Evolutionary conservation across 2,888 invertebrate genomes (phyloP), one percentile per base, ranked within the genome.

Genomic region (Uloborus plumipes): DNA sequence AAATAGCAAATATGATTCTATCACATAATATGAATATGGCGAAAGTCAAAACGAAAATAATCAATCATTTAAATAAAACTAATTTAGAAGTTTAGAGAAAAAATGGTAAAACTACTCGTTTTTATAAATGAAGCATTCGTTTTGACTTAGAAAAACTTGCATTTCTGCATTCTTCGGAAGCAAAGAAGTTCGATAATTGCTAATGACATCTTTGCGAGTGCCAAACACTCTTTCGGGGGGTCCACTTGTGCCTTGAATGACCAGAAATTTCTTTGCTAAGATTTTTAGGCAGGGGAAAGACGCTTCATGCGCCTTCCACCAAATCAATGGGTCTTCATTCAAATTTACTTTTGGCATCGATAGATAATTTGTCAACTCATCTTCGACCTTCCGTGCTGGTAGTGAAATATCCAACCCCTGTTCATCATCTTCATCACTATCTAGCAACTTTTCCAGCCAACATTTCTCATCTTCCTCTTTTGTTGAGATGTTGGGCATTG

Each of bases 241-340:
- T 3, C 51, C 73, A 64, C 65, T 73, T 26, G 53, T 18, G 14
- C 73, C 73, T 65, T 73, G 73, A 20, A 61, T 20, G 6, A 61
- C 72, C 62, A 72, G 61, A 72, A 53, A 72, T 20, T 72, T 72
- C 22, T 26, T 64, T n/a, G 73, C 73, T 0, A 73, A 49, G 6
- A 31, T 31, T 73, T 64, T 64, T 26, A 64, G 4, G 6, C 20
- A 18, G 6, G 53, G 64, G 18, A 73, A 73, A 0, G 51, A 65
- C 6, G 13, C 16, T 39, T 31, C 73, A 64, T 51, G 22, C 18
- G 20, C 20, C 64, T 64, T 73, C 65, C 73, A 73, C 55, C 64
- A 73, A 9, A n/a, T 22, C 14, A 73, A 18, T n/a, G 73, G 55
- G 31, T 73, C 20, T 31, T 51, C 39, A 18, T 73, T 55, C 31